Conservation (phyloP, 2,113 vertebrate species). For the Sinocyclocheilus anophthalmus region DNA sequence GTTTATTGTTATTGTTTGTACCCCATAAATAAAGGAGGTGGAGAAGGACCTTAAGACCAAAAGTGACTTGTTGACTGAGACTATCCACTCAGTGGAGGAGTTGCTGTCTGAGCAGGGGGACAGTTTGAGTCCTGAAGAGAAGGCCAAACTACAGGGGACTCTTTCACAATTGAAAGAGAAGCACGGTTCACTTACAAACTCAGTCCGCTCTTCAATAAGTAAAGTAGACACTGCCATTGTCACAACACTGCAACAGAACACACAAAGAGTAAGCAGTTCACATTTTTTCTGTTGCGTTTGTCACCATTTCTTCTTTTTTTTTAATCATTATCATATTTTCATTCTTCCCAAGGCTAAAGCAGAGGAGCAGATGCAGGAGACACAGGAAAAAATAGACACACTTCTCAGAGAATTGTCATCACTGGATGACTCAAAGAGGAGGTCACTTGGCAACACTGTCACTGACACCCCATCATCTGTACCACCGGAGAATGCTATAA, state of each 20-base stretch:
- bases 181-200: constrained; percentile 80
- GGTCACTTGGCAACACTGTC: constrained; percentile 11
- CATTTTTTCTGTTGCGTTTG: neutral
- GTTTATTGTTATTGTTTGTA: neutral
- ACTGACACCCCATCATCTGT: constrained; percentile 46
- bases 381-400: constrained; percentile 82
- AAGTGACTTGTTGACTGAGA: constrained; percentile 73
- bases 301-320: neutral
- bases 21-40: constrained; percentile 77
- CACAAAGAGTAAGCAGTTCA: constrained; percentile 82
- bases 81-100: constrained; percentile 85
- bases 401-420: constrained; percentile 77
- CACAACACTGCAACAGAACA: constrained; percentile 87
- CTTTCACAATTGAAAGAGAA: constrained; percentile 84
- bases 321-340: constrained; percentile 11
- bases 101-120: constrained; percentile 85
- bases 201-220: constrained; percentile 76
- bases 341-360: constrained; percentile 83
- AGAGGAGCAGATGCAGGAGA: constrained; percentile 88
- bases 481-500: constrained; percentile 71
- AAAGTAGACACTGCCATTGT: constrained; percentile 83
- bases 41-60: constrained; percentile 83
- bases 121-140: constrained; percentile 80
- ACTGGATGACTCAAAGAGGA: constrained; percentile 57
- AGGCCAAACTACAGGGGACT: constrained; percentile 75